Evolutionary conservation across 2,797 vertebrate genomes (phyloP), one percentile per base, ranked within the genome.

Genomic region (Babyrousa celebensis): DNA sequence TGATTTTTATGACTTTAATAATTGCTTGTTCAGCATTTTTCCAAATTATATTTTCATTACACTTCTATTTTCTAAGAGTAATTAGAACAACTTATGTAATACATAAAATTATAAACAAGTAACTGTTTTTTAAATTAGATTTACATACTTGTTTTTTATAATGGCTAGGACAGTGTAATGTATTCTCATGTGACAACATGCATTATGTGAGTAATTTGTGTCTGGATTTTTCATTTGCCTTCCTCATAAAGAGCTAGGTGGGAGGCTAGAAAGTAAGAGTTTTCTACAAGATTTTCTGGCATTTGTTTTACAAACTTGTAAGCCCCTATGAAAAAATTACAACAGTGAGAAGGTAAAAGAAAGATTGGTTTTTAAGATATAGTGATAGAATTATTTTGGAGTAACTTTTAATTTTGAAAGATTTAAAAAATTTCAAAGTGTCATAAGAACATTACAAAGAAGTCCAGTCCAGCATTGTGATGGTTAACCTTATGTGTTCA

Each of bases 321-420:
- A 58, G 14, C 23, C 20, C 29, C 29, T 71, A 65, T 58, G 25
- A 25, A 78, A 52, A 58, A 85, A n/a, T 60, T 79, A 18, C 20
- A 48, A 43, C 0, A 36, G 3, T 56, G 36, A 89, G 40, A 58
- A 25, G 3, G 29, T 85, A 52, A 85, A 92, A 84, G 54, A 75
- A 27, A 92, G 23, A 71, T 36, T 78, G 56, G 11, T 21, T 84
- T 89, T 84, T n/a, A 89, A 78, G 27, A 65, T 29, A 70, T 1
- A 25, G n/a, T 23, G 67, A 20, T 63, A 80, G 32, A 20, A 56
- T n/a, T 56, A 77, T 72, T 78, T 29, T 25, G 40, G 29, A 48
- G 56, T 43, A 79, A 65, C 32, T 52, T 87, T 52, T 60, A 82
- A 65, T 52, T 91, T 68, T 82, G 29, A 87, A 86, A 54, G 62